These are phyloP conservation scores for Gryllus bimaculatus DNA, from an alignment of 1,140 invertebrate genomes.

Conservation along the genomic window DNA sequence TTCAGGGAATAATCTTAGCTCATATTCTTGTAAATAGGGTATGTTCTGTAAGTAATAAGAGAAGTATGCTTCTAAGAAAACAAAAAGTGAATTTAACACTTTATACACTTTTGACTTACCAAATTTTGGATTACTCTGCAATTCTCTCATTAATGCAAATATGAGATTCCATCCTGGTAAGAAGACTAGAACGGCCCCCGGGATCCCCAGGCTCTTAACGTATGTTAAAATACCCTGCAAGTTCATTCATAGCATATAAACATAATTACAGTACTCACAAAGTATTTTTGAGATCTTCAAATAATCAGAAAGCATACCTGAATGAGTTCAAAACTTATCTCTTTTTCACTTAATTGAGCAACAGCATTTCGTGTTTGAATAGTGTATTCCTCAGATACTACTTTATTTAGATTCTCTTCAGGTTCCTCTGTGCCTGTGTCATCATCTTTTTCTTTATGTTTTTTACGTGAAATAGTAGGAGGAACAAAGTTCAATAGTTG, in stretches of 20 bases:
- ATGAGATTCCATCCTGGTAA: conserved; percentile 92
- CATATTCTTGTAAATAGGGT: too few relatives aligned
- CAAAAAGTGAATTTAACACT: too few relatives aligned
- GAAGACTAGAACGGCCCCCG: conserved; percentile 84
- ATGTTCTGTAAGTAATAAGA: too few relatives aligned
- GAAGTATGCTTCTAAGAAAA: too few relatives aligned
- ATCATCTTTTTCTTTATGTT: conserved; percentile 54
- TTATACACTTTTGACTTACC: conserved; percentile 34
- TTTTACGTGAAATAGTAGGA: conserved; percentile 55
- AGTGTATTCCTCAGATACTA: conserved; percentile 42
- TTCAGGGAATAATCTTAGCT: too few relatives aligned
- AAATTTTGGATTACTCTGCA: conserved; percentile 68
- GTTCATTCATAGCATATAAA: background rate
- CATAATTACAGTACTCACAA: background rate
- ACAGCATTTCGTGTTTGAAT: conserved; percentile 58
- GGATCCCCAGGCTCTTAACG: conserved; percentile 58
- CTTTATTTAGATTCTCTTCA: conserved; percentile 73
- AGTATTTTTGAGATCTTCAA: background rate
- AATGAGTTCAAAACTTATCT: conserved; percentile 86
- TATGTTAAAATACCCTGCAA: conserved; percentile 57
- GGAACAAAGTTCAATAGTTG: conserved; percentile 73
- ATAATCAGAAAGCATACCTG: conserved; percentile 38
- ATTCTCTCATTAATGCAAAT: conserved; percentile 78
- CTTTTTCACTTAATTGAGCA: conserved; percentile 72
- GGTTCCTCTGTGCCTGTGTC: conserved; percentile 49